phyloP scores from a whole-genome alignment of 2,113 vertebrate genomes.

The Cheirogaleus medius region DNA sequence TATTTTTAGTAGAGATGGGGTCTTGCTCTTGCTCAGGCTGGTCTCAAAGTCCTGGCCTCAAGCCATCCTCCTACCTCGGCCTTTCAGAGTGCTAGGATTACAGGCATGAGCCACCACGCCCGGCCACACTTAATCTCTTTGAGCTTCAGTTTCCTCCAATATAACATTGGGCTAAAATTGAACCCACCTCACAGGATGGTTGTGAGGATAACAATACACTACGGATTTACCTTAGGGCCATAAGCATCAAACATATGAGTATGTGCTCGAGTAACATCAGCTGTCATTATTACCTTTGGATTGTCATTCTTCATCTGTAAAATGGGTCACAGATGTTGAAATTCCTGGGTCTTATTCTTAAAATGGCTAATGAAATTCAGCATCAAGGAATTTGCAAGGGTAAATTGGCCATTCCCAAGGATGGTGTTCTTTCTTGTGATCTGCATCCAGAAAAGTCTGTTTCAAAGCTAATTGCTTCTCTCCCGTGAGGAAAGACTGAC shows the following conservation, averaged over 20 bases:
- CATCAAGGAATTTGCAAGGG: background rate
- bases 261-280: background rate
- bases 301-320: background rate
- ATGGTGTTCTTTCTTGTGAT: background rate
- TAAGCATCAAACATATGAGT: background rate
- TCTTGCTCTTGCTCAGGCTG: no score
- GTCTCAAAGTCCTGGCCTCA: no score
- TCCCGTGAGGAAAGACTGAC: background rate
- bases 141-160: background rate
- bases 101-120: no score
- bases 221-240: background rate
- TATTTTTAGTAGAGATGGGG: no score
- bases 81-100: no score
- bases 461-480: constrained; percentile 1
- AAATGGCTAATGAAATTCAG: background rate
- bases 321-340: background rate
- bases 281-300: background rate
- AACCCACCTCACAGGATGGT: background rate
- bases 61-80: no score
- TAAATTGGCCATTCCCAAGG: background rate
- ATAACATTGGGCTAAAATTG: background rate
- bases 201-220: background rate
- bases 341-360: background rate
- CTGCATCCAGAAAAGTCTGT: background rate
- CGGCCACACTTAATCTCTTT: background rate